Percentiles rank a stretch among this genome's conserved stretches.
These are phyloP conservation scores for Saccopteryx bilineata DNA, from an alignment of 2,113 vertebrate genomes.

Conservation along the genomic window DNA sequence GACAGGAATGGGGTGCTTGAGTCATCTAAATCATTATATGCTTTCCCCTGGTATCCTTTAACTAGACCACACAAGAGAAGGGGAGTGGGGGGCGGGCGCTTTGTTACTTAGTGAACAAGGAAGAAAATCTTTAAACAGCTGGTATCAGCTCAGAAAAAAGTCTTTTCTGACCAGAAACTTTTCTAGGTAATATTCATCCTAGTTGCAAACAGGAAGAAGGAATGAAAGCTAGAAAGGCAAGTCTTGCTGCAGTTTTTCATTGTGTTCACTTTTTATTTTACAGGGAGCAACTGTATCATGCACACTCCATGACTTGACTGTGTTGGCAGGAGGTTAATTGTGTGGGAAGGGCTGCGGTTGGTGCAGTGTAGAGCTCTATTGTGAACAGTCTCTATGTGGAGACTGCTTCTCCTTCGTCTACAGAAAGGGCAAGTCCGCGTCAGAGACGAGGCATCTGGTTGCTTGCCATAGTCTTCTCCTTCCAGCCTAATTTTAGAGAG, in stretches of 20 bases:
- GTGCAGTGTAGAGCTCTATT: not conserved
- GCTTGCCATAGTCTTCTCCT: not conserved
- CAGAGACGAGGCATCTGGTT: not conserved
- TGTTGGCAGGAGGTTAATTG: not conserved
- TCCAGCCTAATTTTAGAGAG: not conserved
- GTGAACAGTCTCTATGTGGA: not conserved
- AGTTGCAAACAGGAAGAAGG: not conserved
- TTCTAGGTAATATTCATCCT: not conserved
- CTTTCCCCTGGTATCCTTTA: conserved; percentile 10
- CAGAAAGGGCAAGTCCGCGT: not conserved
- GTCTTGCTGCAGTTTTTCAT: not conserved
- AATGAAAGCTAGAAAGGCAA: not conserved
- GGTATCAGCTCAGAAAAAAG: not conserved
- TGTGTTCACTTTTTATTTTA: not conserved
- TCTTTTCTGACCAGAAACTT: not conserved
- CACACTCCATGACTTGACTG: not conserved
- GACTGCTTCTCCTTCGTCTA: not conserved
- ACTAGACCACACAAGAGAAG: not conserved
- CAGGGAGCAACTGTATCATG: not conserved
- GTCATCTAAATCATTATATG: not conserved
- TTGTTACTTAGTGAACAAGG: not conserved
- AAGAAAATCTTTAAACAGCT: not conserved
- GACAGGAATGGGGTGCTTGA: not conserved
- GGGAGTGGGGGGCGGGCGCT: not conserved
- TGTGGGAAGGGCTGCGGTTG: not conserved